Conservation (phyloP, 1,140 invertebrate genomes). For the Elymnias hypermnestra region DNA sequence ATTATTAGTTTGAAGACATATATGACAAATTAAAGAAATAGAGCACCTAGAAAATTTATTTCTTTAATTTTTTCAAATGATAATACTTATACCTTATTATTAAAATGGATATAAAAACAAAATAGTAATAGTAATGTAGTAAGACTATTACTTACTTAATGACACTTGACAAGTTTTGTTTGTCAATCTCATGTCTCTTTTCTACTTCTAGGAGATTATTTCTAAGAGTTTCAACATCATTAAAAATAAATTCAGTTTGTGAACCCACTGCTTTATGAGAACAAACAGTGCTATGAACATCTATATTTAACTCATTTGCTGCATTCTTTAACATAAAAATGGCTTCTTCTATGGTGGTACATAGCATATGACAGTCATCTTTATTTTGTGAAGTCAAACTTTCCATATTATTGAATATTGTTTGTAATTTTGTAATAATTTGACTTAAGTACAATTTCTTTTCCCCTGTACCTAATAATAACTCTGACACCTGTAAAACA, state of each 20-base stretch:
- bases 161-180: conserved; percentile 30
- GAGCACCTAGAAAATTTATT: too few species aligned
- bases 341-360: conserved; percentile 6
- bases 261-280: too few species aligned
- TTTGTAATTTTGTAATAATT: background rate
- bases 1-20: too few species aligned
- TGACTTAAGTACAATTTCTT: background rate
- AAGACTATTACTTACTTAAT: too few species aligned
- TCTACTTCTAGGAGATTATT: conserved; percentile 17
- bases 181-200: conserved; percentile 31
- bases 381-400: background rate
- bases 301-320: conserved; percentile 15
- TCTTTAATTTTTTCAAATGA: too few species aligned
- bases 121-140: too few species aligned
- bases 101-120: too few species aligned
- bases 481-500: background rate
- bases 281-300: too few species aligned
- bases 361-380: conserved; percentile 21
- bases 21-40: too few species aligned
- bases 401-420: background rate
- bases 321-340: conserved; percentile 10
- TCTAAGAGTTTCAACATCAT: too few species aligned
- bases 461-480: background rate
- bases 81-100: too few species aligned
- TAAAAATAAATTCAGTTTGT: too few species aligned